phyloP scores from a whole-genome alignment of 2,888 invertebrate genomes.

The Nomada fabriciana region DNA sequence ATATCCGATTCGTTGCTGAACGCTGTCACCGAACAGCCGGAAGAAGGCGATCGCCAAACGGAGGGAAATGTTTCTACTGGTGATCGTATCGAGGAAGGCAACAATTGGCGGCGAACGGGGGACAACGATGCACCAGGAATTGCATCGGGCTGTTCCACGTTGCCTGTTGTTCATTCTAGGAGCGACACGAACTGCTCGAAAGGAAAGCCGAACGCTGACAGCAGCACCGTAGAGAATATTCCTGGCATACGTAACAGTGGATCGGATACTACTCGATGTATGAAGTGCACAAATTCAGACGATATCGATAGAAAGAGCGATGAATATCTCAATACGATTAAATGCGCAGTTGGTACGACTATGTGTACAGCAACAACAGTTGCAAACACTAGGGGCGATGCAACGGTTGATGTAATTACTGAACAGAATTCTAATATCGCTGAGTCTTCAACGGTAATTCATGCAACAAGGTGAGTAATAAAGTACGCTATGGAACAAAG shows the following conservation, averaged over 20 bases:
- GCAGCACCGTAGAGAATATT: slow-evolving; percentile 31
- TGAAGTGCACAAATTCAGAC: slow-evolving; percentile 43
- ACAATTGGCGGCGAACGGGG: slow-evolving; percentile 59
- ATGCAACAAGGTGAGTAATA: slow-evolving; percentile 67
- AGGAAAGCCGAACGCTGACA: slow-evolving; percentile 7
- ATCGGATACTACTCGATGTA: slow-evolving; percentile 27
- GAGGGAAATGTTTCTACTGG: slow-evolving; percentile 70
- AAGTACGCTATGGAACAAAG: slow-evolving; percentile 6
- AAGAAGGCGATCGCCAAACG: slow-evolving; percentile 68
- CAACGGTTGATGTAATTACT: slow-evolving; percentile 49
- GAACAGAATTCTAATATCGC: slow-evolving; percentile 60
- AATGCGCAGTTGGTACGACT: slow-evolving; percentile 60
- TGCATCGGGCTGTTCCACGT: slow-evolving; percentile 76
- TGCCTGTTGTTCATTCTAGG: slow-evolving; percentile 54
- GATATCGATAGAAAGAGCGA: slow-evolving; percentile 44
- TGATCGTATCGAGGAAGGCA: slow-evolving; percentile 59
- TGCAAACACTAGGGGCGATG: slow-evolving; percentile 34
- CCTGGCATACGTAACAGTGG: too few relatives aligned
- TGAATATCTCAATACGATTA: slow-evolving; percentile 61
- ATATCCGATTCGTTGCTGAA: slow-evolving; percentile 62
- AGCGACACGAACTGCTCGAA: slow-evolving; percentile 18
- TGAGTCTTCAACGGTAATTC: slow-evolving; percentile 59
- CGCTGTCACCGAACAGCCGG: slow-evolving; percentile 68
- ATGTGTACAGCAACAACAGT: slow-evolving; percentile 50
- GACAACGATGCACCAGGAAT: slow-evolving; percentile 75